phyloP scores from a whole-genome alignment of 2,113 vertebrate species.

The Cyanocitta stelleri region DNA sequence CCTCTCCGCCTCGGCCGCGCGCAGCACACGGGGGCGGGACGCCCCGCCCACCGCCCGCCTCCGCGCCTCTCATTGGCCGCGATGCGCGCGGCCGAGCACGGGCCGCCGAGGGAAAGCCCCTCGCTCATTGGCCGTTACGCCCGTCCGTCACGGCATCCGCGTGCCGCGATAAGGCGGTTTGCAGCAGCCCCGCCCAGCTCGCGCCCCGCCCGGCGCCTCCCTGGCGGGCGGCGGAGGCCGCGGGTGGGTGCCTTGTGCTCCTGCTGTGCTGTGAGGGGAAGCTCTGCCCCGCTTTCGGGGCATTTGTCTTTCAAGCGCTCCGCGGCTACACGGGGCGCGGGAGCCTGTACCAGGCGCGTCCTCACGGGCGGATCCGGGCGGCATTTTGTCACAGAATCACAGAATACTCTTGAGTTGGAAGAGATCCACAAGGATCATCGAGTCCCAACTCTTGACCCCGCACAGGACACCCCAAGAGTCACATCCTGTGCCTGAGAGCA shows the following conservation, averaged over 20 bases:
- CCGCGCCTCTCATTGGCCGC: neutral
- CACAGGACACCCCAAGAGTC: neutral
- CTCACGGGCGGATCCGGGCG: neutral
- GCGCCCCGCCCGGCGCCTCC: neutral
- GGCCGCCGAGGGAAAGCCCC: rapidly evolving
- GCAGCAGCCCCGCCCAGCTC: neutral
- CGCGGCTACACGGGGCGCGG: neutral
- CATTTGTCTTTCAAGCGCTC: neutral
- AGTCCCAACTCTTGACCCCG: neutral
- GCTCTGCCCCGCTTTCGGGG: rapidly evolving
- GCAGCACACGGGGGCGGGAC: neutral
- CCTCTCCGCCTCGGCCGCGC: neutral
- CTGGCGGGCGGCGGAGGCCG: neutral
- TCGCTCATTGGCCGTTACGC: rapidly evolving
- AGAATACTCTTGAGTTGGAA: neutral
- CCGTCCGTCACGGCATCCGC: rapidly evolving
- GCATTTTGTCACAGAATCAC: neutral
- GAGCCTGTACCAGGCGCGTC: no score
- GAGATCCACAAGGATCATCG: neutral
- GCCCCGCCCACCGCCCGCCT: neutral
- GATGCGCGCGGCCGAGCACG: rapidly evolving
- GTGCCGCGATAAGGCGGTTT: neutral
- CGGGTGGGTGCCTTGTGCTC: rapidly evolving
- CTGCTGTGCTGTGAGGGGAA: rapidly evolving
- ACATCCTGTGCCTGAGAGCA: neutral